Evolutionary conservation across 2,888 invertebrate genomes (phyloP), one percentile per base, ranked within the genome.

Genomic region (Gymnosoma rotundatum): DNA sequence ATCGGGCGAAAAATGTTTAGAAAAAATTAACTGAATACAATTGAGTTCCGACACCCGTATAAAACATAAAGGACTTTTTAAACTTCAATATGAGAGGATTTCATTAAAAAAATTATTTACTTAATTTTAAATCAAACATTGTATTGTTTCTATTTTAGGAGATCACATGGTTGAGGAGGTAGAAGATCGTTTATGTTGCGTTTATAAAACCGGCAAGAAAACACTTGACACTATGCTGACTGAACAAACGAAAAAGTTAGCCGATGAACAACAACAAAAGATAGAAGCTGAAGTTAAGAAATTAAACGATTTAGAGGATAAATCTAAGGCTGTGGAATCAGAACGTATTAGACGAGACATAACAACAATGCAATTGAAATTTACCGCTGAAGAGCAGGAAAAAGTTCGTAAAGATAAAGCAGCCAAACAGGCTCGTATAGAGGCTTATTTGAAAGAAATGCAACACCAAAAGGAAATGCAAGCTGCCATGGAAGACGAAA

Each of bases 281-380:
- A 89, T 93, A 61, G 93, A 93, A 25, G 87, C 89, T n/a, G 93
- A 94, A 83, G 93, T 93, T 72, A 87, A 90, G 63, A 90, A 92
- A 79, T 87, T 94, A 82, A 91, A 92, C 66, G 91, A 92, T 0
- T 92, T 93, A 0, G 92, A 93, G 38, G 92, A 92, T 16, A 92
- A 89, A 32, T 92, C 93, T 0, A 92, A 92, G 1, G 91, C 89
- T 0, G 89, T 90, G 61, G 94, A 94, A 50, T 92, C 93, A 20
- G 93, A 91, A n/a, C 92, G 92, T 0, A 87, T 93, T 0, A 90
- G 93, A 18, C 93, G 93, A 45, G 94, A 94, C 16, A 87, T 93
- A 36, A 91, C 90, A 16, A 94, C 94, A 89, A 90, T 90, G 87
- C 92, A 92, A 10, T 88, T 91, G 16, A 89, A 90, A 88, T 92